Evolutionary conservation across 1,140 invertebrate species (phyloP).

Genomic region (Battus philenor): DNA sequence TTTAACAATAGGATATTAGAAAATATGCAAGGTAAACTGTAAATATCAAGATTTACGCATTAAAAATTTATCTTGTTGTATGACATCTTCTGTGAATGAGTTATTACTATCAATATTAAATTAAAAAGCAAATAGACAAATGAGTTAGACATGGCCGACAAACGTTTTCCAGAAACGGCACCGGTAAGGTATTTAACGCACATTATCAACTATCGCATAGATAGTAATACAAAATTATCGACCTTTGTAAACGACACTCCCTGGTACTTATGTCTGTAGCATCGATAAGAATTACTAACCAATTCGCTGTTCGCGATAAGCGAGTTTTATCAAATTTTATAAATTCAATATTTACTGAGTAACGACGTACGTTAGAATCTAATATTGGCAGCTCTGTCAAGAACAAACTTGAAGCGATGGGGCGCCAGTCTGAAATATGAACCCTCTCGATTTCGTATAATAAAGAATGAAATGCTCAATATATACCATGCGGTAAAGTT

Average conservation of each 20-base stretch:
- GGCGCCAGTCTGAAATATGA: slow-evolving; percentile 20
- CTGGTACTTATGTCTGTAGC: slow-evolving; percentile 22
- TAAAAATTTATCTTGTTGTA: too few species aligned
- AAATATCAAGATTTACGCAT: too few species aligned
- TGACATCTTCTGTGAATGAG: too few species aligned
- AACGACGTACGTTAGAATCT: slow-evolving; percentile 1
- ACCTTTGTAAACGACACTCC: slow-evolving; percentile 26
- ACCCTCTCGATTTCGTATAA: slow-evolving; percentile 9
- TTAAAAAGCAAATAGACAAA: too few species aligned
- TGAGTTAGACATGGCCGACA: too few species aligned
- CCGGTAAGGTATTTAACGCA: background rate
- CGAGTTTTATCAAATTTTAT: background rate
- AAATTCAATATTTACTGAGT: background rate
- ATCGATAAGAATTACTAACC: slow-evolving; percentile 21
- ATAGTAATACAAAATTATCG: slow-evolving; percentile 7
- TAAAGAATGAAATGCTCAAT: background rate
- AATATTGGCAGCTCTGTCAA: slow-evolving; percentile 5
- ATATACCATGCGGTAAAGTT: too few species aligned
- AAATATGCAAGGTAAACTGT: too few species aligned
- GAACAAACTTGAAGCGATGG: slow-evolving; percentile 5
- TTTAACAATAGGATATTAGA: too few species aligned
- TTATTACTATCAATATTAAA: too few species aligned
- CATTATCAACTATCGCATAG: slow-evolving; percentile 2
- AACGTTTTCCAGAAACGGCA: too few species aligned
- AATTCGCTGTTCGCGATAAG: slow-evolving; percentile 6